Conservation (phyloP, 2,113 vertebrate species). For the Neolamprologus sp. region DNA sequence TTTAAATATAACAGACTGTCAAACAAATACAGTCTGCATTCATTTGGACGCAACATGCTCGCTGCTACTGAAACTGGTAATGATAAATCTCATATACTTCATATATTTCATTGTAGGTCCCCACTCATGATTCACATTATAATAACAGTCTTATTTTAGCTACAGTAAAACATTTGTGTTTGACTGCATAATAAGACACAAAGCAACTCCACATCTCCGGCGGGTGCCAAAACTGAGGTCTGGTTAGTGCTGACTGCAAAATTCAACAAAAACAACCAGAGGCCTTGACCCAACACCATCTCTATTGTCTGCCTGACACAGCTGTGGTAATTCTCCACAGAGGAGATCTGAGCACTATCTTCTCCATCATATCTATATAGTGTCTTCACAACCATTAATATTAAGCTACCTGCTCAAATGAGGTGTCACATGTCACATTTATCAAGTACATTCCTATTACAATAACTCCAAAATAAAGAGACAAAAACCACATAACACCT, state of each 20-base stretch:
- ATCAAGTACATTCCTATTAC: neutral
- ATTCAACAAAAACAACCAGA: neutral
- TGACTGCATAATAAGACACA: neutral
- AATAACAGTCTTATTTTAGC: neutral
- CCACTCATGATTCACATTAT: neutral
- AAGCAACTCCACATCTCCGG: neutral
- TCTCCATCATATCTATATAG: neutral
- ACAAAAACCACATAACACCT: neutral
- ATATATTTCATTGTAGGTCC: neutral
- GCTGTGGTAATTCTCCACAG: neutral
- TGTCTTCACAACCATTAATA: neutral
- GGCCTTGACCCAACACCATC: neutral
- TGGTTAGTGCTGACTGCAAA: neutral
- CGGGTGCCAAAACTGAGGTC: neutral
- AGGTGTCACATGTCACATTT: neutral
- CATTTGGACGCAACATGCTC: neutral
- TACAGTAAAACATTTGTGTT: neutral
- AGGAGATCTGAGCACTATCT: neutral
- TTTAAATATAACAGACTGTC: neutral
- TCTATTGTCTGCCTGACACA: neutral
- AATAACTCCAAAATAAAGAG: neutral
- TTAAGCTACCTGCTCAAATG: neutral
- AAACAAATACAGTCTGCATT: neutral
- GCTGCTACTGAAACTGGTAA: neutral
- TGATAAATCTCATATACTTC: neutral